These are phyloP conservation scores for Synanceia verrucosa DNA, from an alignment of 2,797 vertebrate genomes.

Conservation along the genomic window DNA sequence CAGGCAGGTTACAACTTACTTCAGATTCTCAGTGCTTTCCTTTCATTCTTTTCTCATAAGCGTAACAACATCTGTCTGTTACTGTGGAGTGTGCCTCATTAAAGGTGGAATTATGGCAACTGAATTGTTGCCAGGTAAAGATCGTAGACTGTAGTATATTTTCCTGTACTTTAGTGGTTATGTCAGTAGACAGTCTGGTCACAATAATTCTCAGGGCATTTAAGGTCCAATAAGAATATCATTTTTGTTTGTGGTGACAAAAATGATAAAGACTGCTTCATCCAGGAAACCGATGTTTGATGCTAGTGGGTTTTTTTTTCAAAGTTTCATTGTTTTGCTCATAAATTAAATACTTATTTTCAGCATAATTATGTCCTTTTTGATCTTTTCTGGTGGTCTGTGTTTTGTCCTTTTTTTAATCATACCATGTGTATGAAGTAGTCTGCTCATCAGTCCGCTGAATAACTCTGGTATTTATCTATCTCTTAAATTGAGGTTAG, in stretches of 20 bases:
- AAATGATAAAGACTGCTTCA: not conserved
- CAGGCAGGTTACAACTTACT: conserved; percentile 49
- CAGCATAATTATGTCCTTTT: too few species aligned
- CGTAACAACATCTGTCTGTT: conserved; percentile 23
- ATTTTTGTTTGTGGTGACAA: not conserved
- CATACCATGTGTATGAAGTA: too few species aligned
- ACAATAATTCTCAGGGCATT: not conserved
- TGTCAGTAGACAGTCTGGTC: not conserved
- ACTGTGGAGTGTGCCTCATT: conserved; percentile 26
- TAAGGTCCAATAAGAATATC: not conserved
- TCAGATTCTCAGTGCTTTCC: conserved; percentile 15
- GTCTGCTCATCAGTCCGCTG: not conserved
- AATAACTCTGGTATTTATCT: not conserved
- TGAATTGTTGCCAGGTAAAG: conserved; percentile 27
- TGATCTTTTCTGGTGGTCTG: too few species aligned
- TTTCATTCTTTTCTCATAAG: conserved; percentile 32
- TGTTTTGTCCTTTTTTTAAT: too few species aligned
- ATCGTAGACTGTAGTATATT: not conserved
- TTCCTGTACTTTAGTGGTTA: not conserved
- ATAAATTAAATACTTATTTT: too few species aligned
- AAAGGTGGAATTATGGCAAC: conserved; percentile 34
- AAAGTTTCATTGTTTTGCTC: too few species aligned
- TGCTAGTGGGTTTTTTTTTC: too few species aligned
- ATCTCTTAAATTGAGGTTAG: not conserved
- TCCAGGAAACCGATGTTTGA: not conserved